Evolutionary conservation across 2,888 invertebrate species (phyloP), one percentile per base, ranked within the genome.

Genomic region (Drosophila acutilabella): DNA sequence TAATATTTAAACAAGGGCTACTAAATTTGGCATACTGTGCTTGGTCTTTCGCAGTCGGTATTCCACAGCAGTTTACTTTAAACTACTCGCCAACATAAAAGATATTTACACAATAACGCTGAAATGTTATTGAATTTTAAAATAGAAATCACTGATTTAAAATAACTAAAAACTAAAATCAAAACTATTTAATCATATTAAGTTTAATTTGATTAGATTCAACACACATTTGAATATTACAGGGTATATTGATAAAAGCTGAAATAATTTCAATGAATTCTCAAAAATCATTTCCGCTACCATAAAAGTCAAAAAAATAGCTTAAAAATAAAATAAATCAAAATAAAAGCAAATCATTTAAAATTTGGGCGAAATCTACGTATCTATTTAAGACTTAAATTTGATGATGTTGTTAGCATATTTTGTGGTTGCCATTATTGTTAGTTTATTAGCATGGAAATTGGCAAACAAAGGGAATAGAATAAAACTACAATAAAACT

Each of bases 201-300:
- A 1, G 8, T 26, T 30, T 30, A 30, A 2, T 30, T 30, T 8
- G 30, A 30, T 30, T 7, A 8, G 30, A 8, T 1, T 8, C 30
- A 30, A 30, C 7, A 18, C n/a, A n/a, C 40, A 10, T 10, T 14
- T 23, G 4, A 36, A 13, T 36, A 7, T 14, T 40, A 33, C 50
- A 54, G 45, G 48, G 47, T 54, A 64, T 47, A 30, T 30, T 10
- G 36, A 58, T 0, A 36, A 14, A 10, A 44, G 53, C 30, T 42
- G 36, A 36, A 13, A 36, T 36, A 44, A 48, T 53, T 47, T 58
- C 52, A 67, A 54, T 64, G 64, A 33, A 54, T 4, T 57, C 42
- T 62, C 26, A 7, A 20, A 69, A 67, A 69, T 70, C 57, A 64
- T 71, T 83, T 83, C 88, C 88, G 88, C 73, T 78, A 75, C 72